Evolutionary conservation across 2,797 vertebrate species (phyloP).

Genomic region (Eleutherodactylus coqui): DNA sequence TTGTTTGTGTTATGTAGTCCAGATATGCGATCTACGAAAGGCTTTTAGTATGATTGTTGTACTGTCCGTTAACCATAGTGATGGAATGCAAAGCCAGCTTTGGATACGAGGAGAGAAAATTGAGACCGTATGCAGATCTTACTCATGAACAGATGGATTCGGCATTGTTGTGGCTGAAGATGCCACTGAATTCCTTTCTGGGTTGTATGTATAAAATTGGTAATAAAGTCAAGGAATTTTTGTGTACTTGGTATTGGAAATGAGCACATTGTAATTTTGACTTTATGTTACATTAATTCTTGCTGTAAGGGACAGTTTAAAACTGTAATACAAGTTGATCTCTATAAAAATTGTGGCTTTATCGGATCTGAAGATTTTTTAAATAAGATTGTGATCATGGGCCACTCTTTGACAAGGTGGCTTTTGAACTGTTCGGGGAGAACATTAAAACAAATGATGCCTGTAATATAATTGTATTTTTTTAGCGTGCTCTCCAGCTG

Average conservation of each 20-base stretch:
- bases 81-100: slow-evolving; percentile 48
- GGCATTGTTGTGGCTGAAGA: slow-evolving; percentile 46
- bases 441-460: neutral
- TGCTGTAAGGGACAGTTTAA: neutral
- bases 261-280: neutral
- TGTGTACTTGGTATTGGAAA: slow-evolving; percentile 9
- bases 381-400: neutral
- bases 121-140: slow-evolving; percentile 47
- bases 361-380: neutral
- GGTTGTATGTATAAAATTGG: slow-evolving; percentile 17
- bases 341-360: neutral
- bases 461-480: too few relatives aligned
- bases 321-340: neutral
- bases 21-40: slow-evolving; percentile 47
- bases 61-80: slow-evolving; percentile 48
- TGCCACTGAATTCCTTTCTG: slow-evolving; percentile 46
- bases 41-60: slow-evolving; percentile 37
- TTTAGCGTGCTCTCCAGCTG: too few relatives aligned
- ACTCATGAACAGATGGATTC: slow-evolving; percentile 48
- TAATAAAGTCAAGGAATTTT: slow-evolving; percentile 23
- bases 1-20: slow-evolving; percentile 30
- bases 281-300: neutral
- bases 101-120: slow-evolving; percentile 37
- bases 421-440: neutral
- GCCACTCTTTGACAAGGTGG: neutral